A percentile compares a stretch with the other conserved stretches of the same genome.
Conservation (phyloP, 1,140 invertebrate genomes). For the Zaprionus gabonicus region DNA sequence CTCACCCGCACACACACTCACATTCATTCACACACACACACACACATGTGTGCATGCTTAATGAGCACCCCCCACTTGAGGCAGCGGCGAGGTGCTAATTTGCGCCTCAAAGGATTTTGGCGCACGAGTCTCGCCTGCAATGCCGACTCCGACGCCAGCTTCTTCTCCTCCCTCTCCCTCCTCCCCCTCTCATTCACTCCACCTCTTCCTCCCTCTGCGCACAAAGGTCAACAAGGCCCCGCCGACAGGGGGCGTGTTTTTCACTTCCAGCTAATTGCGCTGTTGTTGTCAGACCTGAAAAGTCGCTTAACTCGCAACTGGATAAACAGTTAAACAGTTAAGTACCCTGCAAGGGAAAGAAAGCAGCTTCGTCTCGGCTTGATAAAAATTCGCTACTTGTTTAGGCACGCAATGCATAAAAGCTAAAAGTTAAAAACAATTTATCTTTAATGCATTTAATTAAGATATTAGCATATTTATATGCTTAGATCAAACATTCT, state of each 20-base stretch:
- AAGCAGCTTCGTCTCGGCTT: not conserved
- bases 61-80: constrained; percentile 49
- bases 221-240: constrained; percentile 40
- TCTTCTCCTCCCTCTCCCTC: not conserved
- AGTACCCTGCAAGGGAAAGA: not conserved
- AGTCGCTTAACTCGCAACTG: constrained; percentile 1
- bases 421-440: too few species aligned
- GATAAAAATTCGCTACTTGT: not conserved
- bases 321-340: not conserved
- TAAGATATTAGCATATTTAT: not conserved
- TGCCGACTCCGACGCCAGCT: not conserved
- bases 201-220: not conserved
- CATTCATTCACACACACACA: constrained; percentile 5
- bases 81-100: constrained; percentile 69
- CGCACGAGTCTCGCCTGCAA: constrained; percentile 46
- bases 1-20: constrained; percentile 15
- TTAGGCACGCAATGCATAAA: too few species aligned
- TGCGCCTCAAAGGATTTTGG: constrained; percentile 74
- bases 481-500: not conserved
- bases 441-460: not conserved
- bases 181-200: not conserved
- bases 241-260: constrained; percentile 14
- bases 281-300: constrained; percentile 1
- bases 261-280: constrained; percentile 18
- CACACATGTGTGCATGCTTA: constrained; percentile 58